phyloP scores from a whole-genome alignment of 1,140 invertebrate genomes.

The Cotesia glomerata region DNA sequence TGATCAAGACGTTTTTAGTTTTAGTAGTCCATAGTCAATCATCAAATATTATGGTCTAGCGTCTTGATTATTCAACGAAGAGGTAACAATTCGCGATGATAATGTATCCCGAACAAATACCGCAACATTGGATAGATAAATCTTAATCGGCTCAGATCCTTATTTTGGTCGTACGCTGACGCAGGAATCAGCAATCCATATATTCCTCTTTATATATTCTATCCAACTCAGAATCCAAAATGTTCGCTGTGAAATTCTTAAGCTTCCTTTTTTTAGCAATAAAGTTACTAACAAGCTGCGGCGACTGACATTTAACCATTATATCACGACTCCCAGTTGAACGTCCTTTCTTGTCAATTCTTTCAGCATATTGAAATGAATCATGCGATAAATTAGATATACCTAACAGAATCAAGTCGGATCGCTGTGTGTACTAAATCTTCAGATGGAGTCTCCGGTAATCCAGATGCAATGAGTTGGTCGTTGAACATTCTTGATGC shows the following conservation, averaged over 20 bases:
- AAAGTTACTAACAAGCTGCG: neutral
- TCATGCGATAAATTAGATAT: neutral
- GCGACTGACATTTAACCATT: neutral
- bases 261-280: neutral
- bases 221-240: too few species aligned
- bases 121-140: neutral
- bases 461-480: neutral
- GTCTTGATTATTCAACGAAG: neutral
- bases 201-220: neutral
- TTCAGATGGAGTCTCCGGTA: neutral
- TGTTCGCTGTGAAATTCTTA: neutral
- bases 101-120: constrained; percentile 4
- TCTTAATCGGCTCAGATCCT: neutral
- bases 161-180: too few species aligned
- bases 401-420: neutral
- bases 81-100: neutral
- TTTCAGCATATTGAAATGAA: neutral
- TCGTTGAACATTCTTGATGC: neutral
- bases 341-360: neutral
- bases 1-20: constrained; percentile 1
- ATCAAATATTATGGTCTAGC: neutral
- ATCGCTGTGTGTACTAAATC: neutral
- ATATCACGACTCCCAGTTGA: neutral
- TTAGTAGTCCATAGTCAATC: neutral
- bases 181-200: neutral